Conservation (phyloP, 1,140 invertebrate genomes). For the Paraescarpia echinospica region DNA sequence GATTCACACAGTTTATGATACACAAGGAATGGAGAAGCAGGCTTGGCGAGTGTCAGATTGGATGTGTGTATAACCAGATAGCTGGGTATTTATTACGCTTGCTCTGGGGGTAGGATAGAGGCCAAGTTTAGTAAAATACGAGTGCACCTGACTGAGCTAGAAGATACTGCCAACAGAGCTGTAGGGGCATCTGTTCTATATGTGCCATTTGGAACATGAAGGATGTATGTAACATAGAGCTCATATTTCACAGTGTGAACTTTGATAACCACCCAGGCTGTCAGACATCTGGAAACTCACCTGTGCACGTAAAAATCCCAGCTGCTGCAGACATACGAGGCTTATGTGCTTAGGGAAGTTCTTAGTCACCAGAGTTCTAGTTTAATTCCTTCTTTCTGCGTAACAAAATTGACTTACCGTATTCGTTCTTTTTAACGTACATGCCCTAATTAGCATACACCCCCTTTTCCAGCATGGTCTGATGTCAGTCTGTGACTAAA, state of each 20-base stretch:
- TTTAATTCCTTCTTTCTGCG: background rate
- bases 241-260: background rate
- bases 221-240: background rate
- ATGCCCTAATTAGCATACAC: too few relatives aligned
- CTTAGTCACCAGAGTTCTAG: background rate
- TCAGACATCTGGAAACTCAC: background rate
- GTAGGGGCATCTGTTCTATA: background rate
- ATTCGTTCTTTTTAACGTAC: too few relatives aligned
- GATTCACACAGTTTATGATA: background rate
- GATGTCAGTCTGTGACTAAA: too few relatives aligned
- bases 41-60: background rate
- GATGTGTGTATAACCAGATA: background rate
- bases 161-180: background rate
- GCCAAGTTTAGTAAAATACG: background rate
- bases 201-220: background rate
- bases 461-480: too few relatives aligned
- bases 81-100: background rate
- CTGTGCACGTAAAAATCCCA: background rate
- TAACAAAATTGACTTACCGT: background rate
- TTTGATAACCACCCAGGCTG: background rate
- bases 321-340: background rate
- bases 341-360: background rate
- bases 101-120: background rate
- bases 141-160: background rate
- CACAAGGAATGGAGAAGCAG: background rate